These are phyloP conservation scores for Brachypodius melanocephalos DNA, from an alignment of 2,113 vertebrate genomes.

Conservation along the genomic window DNA sequence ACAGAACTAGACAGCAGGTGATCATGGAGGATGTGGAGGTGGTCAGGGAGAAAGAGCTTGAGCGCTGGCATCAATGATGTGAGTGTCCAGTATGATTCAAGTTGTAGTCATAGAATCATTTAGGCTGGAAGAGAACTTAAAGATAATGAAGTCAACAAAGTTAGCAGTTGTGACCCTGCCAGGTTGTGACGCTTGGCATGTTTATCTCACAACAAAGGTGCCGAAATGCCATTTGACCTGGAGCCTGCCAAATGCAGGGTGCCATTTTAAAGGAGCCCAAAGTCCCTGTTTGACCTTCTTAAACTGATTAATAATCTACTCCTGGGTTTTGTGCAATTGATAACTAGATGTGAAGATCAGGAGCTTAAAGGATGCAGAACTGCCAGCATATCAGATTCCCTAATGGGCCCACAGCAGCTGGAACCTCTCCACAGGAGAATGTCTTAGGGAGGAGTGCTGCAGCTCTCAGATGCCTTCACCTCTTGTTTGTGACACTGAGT, in stretches of 20 bases:
- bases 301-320: background rate
- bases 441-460: background rate
- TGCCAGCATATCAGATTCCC: background rate
- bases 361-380: background rate
- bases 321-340: background rate
- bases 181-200: background rate
- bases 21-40: rapidly evolving
- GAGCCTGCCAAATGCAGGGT: background rate
- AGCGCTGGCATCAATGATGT: background rate
- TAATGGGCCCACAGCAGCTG: background rate
- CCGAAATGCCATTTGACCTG: background rate
- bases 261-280: background rate
- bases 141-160: background rate
- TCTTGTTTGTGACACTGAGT: background rate
- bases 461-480: rapidly evolving
- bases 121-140: background rate
- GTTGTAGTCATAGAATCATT: background rate
- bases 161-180: background rate
- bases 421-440: background rate
- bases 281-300: background rate
- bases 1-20: background rate
- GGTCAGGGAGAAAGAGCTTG: background rate
- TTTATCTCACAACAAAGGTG: background rate
- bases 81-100: background rate
- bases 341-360: background rate